Evolutionary conservation across 2,797 vertebrate genomes (phyloP), one percentile per base, ranked within the genome.

Genomic region (Varecia variegata): DNA sequence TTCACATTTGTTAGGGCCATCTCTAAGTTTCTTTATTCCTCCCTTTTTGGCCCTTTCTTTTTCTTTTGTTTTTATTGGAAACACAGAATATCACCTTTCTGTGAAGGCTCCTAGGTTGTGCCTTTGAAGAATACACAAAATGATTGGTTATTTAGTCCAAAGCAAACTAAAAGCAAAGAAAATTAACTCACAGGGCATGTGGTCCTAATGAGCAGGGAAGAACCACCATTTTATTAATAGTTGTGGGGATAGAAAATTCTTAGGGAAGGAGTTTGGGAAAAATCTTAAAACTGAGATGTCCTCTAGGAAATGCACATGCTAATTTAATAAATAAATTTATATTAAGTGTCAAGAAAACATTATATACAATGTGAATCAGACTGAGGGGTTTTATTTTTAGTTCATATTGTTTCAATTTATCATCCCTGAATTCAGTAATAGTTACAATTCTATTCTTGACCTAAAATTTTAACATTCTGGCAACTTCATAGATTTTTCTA

Each of bases 351-450:
- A 81, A 80, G 2, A 56, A 67, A 94, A 54, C 6, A 71, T 4
- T 40, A 35, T 38, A 38, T 40, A 68, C 20, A 87, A 62, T 58
- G 12, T 25, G 62, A 73, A 52, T 60, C 20, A 45, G 10, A 32
- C 4, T 74, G 38, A 54, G 8, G 7, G n/a, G n/a, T 27, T 35
- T 7, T 30, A 40, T 15, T 76, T 54, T 67, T 25, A 54, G 32
- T 54, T 89, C 21, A 32, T 45, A 82, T 82, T 73, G 25, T 92
- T 85, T 92, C n/a, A 54, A n/a, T 88, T 85, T 95, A 47, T 90
- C 2, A 40, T 80, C 13, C 0, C 71, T 23, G 23, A 91, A 40
- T 54, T 93, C 15, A 84, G 25, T 27, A 68, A 50, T 25, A 60
- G 3, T 8, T 50, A 2, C 23, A 60, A 93, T 77, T 68, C 30